Evolutionary conservation across 2,888 invertebrate species (phyloP), one percentile per base, ranked within the genome.

Genomic region (Hyposoter dolosus): DNA sequence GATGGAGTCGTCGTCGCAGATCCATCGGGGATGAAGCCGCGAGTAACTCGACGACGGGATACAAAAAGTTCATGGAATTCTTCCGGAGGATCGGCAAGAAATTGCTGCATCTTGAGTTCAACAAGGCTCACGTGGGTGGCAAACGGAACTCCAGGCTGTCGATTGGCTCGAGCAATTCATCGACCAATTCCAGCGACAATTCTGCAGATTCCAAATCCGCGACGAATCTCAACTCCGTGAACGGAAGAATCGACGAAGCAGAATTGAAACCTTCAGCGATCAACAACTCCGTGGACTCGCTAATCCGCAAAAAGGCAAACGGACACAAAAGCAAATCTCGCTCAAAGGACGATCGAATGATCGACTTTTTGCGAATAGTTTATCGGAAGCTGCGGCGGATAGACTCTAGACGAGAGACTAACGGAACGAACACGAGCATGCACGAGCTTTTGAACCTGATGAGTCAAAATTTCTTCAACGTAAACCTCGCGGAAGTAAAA

Each of bases 1-100:
- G 98, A 72, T 98, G 97, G 97, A 97, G 97, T 90, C 95, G 98
- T 40, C 95, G 95, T 87, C 95, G 96, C 1, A 94, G 96, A 75
- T 96, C 96, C 0, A 94, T 95, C 3, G 74, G 74, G 0, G 47
- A 74, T 19, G 35, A 74, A 53, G 75, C 40, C 7, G 0, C 69
- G 0, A 78, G 71, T 32, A 69, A 72, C 50, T 68, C 85, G 15
- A 83, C 85, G 43, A 77, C 79, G 23, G 90, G 90, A 89, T 93
- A 90, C 87, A 90, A 91, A 12, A 93, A 92, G 83, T 93, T 94
- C 83, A 92, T 94, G 80, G 93, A 94, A 43, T 94, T 94, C 88
- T 94, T 94, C 90, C 90, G 93, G 1, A 92, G 91, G 84, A 92
- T 93, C 47, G 93, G 93, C 32, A 93, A 93, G 85, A 93, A 93